Evolutionary conservation across 2,113 vertebrate genomes (phyloP), one percentile per base, ranked within the genome.

Genomic region (Corythaixoides concolor): DNA sequence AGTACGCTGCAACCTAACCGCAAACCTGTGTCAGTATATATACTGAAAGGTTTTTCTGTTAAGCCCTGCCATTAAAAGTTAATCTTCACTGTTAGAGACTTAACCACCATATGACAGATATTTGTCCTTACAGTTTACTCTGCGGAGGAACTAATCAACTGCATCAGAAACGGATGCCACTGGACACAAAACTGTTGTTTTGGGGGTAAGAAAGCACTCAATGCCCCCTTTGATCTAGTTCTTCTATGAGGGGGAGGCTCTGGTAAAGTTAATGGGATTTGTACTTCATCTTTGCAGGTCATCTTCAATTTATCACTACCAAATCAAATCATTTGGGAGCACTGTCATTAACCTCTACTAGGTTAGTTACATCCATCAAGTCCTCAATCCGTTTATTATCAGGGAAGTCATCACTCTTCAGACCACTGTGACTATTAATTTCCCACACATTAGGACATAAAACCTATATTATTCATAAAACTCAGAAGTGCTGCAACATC

Each of bases 221-320:
- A 39, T 30, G 27, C 15, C 67, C 27, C 6, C 6, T n/a, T 69
- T 84, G 37, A 73, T 64, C 43, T 79, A 66, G 35, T 77, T 72
- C 12, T 32, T 30, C 66, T 45, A 6, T 3, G 2, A 2, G 24
- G 22, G 2, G 37, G 22, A 28, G 21, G 43, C 12, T 43, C 27
- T 68, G 80, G 37, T 72, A 66, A 95, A 88, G 5, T 70, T 81
- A 80, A 83, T 68, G 37, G 45, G 80, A 89, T 94, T 69, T 90
- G 7, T 73, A 35, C 15, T 96, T 88, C 90, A 47, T 74, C 85
- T 94, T 94, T 89, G 52, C 52, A 93, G 45, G 85, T 95, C 82
- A 90, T 93, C 72, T 86, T 93, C 89, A 89, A 96, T 94, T 94
- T 91, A 92, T 96, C 55, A 69, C 66, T 53, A 83, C 59, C 52